A percentile compares a stretch with the other conserved stretches of the same genome.
Evolutionary conservation across 2,888 invertebrate species (phyloP).

Genomic region (Thereva nobilitata): DNA sequence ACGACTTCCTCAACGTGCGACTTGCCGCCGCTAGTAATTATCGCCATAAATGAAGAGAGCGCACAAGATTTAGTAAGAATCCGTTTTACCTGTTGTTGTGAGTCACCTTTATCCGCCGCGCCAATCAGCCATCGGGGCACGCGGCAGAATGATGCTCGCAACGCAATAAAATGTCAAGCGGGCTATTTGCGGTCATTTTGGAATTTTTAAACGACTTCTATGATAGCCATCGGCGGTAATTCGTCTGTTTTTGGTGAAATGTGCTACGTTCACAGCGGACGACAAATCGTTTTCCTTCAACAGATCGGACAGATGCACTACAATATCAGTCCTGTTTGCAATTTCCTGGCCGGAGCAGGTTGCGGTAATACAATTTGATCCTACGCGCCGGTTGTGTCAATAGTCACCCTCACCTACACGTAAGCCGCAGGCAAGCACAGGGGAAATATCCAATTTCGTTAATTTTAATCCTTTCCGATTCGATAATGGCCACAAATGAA

Average conservation of each 20-base stretch:
- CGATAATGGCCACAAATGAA: constrained; percentile 51
- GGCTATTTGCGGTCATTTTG: too few relatives aligned
- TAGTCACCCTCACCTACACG: constrained; percentile 20
- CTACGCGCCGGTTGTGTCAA: constrained; percentile 1
- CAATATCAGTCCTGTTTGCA: neutral
- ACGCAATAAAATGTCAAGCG: too few relatives aligned
- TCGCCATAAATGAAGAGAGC: constrained; percentile 3
- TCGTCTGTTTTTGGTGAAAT: neutral
- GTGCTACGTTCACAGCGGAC: neutral
- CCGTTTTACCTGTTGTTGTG: neutral
- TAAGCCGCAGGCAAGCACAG: too few relatives aligned
- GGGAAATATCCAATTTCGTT: constrained; percentile 52
- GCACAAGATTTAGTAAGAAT: constrained; percentile 7
- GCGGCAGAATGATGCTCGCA: too few relatives aligned
- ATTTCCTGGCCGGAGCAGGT: constrained; percentile 3
- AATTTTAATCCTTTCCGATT: constrained; percentile 58
- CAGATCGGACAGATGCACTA: constrained; percentile 18
- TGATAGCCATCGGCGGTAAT: neutral
- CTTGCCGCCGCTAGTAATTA: constrained; percentile 20
- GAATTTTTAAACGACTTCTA: too few relatives aligned
- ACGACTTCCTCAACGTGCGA: constrained; percentile 1
- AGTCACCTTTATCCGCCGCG: neutral
- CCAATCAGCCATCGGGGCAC: neutral
- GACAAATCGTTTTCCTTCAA: neutral
- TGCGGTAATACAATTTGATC: constrained; percentile 32